Evolutionary conservation across 2,888 invertebrate species (phyloP).

Genomic region (Timandra comae): DNA sequence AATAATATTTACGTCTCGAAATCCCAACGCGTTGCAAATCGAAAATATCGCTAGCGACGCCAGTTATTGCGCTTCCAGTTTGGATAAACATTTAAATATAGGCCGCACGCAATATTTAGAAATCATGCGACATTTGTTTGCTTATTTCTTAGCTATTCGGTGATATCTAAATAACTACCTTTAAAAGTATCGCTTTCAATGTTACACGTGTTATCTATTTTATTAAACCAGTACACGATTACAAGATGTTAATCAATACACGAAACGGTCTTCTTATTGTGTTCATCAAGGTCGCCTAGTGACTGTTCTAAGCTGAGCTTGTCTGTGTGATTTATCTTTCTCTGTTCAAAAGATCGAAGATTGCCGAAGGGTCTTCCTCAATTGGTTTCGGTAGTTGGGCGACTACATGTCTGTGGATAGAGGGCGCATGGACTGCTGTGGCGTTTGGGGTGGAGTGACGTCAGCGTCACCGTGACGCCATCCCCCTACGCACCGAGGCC

Average conservation of each 20-base stretch:
- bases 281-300: not conserved
- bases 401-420: slow-evolving; percentile 41
- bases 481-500: slow-evolving; percentile 47
- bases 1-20: slow-evolving; percentile 17
- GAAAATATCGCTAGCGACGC: slow-evolving; percentile 12
- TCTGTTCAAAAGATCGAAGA: slow-evolving; percentile 7
- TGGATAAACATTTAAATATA: slow-evolving; percentile 5
- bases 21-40: slow-evolving; percentile 12
- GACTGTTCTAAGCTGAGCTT: not conserved
- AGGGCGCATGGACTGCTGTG: slow-evolving; percentile 35
- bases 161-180: too few relatives aligned
- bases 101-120: too few relatives aligned
- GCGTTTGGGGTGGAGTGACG: slow-evolving; percentile 40
- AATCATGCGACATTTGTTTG: too few relatives aligned
- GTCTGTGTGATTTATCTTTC: slow-evolving; percentile 2
- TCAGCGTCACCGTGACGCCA: slow-evolving; percentile 50
- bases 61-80: slow-evolving; percentile 10
- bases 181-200: too few relatives aligned
- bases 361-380: slow-evolving; percentile 11
- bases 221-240: too few relatives aligned
- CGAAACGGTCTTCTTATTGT: not conserved
- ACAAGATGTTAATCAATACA: too few relatives aligned
- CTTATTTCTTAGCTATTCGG: too few relatives aligned
- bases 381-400: slow-evolving; percentile 18
- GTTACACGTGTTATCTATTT: too few relatives aligned